phyloP scores from a whole-genome alignment of 1,140 invertebrate genomes.

The Nasonia giraulti region DNA sequence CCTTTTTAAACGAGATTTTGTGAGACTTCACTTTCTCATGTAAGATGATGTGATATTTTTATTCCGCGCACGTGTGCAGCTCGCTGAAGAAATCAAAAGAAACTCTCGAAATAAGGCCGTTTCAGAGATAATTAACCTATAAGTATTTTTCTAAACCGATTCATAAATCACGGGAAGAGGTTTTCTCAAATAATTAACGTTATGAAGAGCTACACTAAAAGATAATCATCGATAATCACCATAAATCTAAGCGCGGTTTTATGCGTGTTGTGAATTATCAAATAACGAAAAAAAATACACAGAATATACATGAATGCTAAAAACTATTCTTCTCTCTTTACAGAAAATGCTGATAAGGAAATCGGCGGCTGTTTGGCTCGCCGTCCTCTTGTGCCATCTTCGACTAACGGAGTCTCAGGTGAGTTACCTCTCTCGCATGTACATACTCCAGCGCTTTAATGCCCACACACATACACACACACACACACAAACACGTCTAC shows the following conservation, averaged over 20 bases:
- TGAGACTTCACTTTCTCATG: background rate
- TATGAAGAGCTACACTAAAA: background rate
- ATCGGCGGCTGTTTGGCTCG: constrained; percentile 72
- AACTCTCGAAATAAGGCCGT: too few relatives aligned
- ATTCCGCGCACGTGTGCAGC: too few relatives aligned
- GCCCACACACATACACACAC: background rate
- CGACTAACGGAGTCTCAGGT: constrained; percentile 74
- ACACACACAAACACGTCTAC: background rate
- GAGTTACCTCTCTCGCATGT: constrained; percentile 55
- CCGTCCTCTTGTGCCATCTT: constrained; percentile 74
- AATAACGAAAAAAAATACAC: background rate
- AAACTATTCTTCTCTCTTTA: constrained; percentile 47
- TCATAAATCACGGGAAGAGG: background rate
- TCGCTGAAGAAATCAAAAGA: too few relatives aligned
- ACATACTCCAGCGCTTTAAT: background rate
- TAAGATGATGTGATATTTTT: too few relatives aligned
- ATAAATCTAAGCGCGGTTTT: background rate
- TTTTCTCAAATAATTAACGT: too few relatives aligned
- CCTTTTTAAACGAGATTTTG: background rate
- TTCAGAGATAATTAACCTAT: background rate
- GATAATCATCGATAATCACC: background rate
- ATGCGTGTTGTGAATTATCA: background rate
- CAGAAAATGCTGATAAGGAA: constrained; percentile 77
- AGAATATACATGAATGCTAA: background rate
- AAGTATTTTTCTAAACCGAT: background rate